Conservation (phyloP, 2,113 vertebrate species). For the Ochotona curzoniae region DNA sequence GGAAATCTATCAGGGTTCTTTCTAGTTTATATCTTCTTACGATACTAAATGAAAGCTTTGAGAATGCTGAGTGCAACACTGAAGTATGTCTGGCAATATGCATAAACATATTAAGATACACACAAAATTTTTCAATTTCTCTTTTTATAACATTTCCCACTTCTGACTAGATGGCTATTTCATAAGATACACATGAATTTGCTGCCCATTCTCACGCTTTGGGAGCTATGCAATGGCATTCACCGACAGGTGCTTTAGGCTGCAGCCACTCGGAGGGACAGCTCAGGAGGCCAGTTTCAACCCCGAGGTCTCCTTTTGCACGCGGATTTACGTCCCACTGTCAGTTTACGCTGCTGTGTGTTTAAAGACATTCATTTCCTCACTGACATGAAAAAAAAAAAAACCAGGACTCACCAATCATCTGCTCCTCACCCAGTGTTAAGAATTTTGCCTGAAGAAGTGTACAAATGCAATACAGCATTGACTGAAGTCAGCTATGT, state of each 20-base stretch:
- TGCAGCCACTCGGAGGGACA: background rate
- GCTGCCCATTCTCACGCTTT: background rate
- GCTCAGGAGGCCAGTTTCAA: background rate
- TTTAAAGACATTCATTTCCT: background rate
- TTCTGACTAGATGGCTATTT: background rate
- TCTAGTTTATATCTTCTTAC: background rate
- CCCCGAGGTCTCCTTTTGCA: background rate
- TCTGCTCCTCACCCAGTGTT: background rate
- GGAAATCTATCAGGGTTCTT: background rate
- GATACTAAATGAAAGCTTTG: slow-evolving; percentile 19
- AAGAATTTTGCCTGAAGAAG: background rate
- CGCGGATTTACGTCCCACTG: background rate
- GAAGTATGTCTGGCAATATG: background rate
- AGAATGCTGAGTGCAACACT: background rate
- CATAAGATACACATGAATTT: background rate
- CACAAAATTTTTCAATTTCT: background rate
- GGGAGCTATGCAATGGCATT: background rate
- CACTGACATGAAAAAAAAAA: background rate
- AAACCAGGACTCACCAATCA: background rate
- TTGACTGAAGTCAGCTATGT: background rate
- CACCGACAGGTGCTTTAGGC: background rate
- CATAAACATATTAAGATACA: background rate
- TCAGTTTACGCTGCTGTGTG: background rate
- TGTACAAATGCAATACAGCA: background rate
- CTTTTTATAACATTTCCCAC: background rate